Evolutionary conservation across 1,140 invertebrate genomes (phyloP).

Genomic region (Leptestheria dahalacensis): DNA sequence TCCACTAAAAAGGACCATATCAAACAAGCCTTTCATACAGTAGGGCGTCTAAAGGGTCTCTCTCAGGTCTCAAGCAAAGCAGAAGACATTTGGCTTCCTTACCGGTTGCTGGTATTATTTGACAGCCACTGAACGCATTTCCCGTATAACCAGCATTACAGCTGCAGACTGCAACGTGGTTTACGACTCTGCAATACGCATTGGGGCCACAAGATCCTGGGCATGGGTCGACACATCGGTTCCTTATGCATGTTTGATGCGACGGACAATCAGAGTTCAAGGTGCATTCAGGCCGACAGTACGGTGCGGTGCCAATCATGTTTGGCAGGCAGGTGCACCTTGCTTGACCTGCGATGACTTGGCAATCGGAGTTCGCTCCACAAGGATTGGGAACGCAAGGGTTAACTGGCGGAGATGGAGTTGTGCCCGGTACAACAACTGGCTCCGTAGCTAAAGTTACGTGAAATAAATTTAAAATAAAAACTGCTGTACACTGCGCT

Average conservation of each 20-base stretch:
- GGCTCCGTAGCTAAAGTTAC: too few species aligned
- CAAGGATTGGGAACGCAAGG: slow-evolving; percentile 69
- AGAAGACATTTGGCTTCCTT: too few species aligned
- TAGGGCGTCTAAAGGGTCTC: too few species aligned
- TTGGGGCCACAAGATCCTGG: slow-evolving; percentile 62
- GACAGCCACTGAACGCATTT: too few species aligned
- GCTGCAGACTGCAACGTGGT: slow-evolving; percentile 55
- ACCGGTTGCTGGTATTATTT: too few species aligned
- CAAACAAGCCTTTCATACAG: too few species aligned
- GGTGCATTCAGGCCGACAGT: slow-evolving; percentile 56
- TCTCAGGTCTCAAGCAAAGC: too few species aligned
- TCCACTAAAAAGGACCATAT: too few species aligned
- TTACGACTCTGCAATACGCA: slow-evolving; percentile 56
- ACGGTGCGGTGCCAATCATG: slow-evolving; percentile 23
- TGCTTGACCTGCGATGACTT: slow-evolving; percentile 51
- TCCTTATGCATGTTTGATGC: slow-evolving; percentile 59
- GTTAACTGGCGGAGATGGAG: slow-evolving; percentile 30
- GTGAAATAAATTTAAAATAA: slow-evolving; percentile 16
- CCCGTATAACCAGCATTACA: slow-evolving; percentile 62
- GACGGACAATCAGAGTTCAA: slow-evolving; percentile 52
- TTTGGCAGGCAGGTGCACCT: slow-evolving; percentile 47
- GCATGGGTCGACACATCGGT: slow-evolving; percentile 62
- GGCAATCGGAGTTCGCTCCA: slow-evolving; percentile 38
- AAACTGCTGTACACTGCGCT: slow-evolving; percentile 22
- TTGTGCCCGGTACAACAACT: slow-evolving; percentile 14